Base-by-base conservation (phyloP, 2,797 vertebrate species). In the Astyanax mexicanus region DNA sequence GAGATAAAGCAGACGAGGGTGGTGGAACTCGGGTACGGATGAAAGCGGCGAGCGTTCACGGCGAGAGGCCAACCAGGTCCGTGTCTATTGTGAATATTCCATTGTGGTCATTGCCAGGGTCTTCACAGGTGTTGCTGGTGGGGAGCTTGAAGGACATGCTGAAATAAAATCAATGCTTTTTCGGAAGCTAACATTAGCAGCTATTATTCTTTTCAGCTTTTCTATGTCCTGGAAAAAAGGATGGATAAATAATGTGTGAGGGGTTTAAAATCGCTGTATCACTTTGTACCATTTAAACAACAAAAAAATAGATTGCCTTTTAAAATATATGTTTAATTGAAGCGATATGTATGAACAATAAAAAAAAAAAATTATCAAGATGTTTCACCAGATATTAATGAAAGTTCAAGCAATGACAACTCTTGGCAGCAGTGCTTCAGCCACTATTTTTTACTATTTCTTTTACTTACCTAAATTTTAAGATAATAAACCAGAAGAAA, bases 161-260 rank as follows among this genome's bases (percentile, higher is more conserved):
- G 35, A 3, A 17, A 9, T 12, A 55, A 70, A 82, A 49, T 77
- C 15, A 19, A 70, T 69, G 17, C 17, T n/a, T 29, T 40, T 42
- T 51, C 29, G 75, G 68, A 38, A 21, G 15, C 21, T 71, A 40
- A 21, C 40, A 37, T 29, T 32, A 58, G 47, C 17, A 10, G 61
- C 1, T 10, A n/a, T n/a, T n/a, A 49, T 67, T 72, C 55, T 19
- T 61, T 21, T 55, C 44, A 71, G 64, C 4, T 17, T 44, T 69
- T 27, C 25, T 58, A 29, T 15, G n/a, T n/a, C n/a, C n/a, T n/a
- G n/a, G n/a, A n/a, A n/a, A n/a, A 38, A 44, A 32, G 27, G 2
- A 58, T n/a, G 29, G 17, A 38, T n/a, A 25, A 54, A 52, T 4
- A 21, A 19, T 21, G 6, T 17, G 23, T 10, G n/a, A n/a, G n/a